Evolutionary conservation across 2,888 invertebrate species (phyloP), one percentile per base, ranked within the genome.

Genomic region (Microctonus brassicae): DNA sequence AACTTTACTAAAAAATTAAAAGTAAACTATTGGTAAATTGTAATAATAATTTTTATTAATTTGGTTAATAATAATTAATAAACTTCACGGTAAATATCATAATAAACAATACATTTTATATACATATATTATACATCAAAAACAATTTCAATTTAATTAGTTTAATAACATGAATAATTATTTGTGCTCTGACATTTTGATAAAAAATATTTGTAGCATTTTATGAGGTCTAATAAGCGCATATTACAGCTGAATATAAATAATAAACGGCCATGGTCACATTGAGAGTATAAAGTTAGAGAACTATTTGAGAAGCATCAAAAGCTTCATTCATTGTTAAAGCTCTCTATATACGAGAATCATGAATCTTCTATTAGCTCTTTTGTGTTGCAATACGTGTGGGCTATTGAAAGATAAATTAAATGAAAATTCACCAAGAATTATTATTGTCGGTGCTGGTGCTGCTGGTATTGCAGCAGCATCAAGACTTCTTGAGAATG

Each of bases 401-500:
- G 47, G 47, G 1, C 2, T 47, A 47, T 47, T 47, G 1, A 47
- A 47, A 7, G 3, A 47, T 20, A 17, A 17, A 20, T 47, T 47
- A 0, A 39, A n/a, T 5, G 39, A 55, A 53, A 60, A 72, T 6
- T n/a, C n/a, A n/a, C 72, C 77, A 34, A 72, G 78, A 81, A 87
- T 91, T 33, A 78, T 91, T 24, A 88, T 91, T 55, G 83, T 91
- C 62, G 91, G 91, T 47, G 90, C 90, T 29, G 91, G 91, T 13
- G 86, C 89, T 33, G 83, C 90, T 9, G 91, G 91, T n/a, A 86
- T 90, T 58, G 89, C 90, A 1, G 90, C 90, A n/a, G 90, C 90
- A 0, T 83, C 88, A 1, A 86, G 85, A 76, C 82, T 91, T 3
- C 73, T 88, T 0, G 86, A 89, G 75, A 87, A 88, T 79, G 88